Evolutionary conservation across 2,888 invertebrate species (phyloP).

Genomic region (Tenthredo distinguenda): DNA sequence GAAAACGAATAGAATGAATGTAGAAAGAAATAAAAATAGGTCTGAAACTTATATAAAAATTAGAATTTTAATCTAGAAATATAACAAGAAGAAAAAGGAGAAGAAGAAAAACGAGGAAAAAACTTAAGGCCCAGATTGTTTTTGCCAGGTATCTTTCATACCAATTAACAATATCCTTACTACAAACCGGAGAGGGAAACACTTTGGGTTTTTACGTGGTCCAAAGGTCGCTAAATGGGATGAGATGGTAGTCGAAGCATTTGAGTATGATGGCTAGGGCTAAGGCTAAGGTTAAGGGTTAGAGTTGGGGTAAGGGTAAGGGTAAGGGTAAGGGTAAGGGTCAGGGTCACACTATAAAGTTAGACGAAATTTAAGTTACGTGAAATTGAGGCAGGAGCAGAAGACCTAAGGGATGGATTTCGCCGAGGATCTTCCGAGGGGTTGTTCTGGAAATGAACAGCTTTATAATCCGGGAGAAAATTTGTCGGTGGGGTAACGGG

Average conservation of each 20-base stretch:
- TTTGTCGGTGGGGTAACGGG: constrained; percentile 59
- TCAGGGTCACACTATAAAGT: neutral
- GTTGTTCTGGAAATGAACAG: constrained; percentile 58
- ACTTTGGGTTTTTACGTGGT: neutral
- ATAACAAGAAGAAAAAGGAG: neutral
- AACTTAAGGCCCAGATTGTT: neutral
- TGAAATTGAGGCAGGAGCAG: constrained; percentile 3
- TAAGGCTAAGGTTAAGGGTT: constrained; percentile 18
- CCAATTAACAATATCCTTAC: neutral
- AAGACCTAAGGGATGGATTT: constrained; percentile 56
- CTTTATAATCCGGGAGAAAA: constrained; percentile 58
- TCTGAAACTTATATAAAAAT: neutral
- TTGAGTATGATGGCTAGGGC: neutral
- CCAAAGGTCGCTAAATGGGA: neutral
- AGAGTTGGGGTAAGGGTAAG: neutral
- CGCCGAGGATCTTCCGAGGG: constrained; percentile 59
- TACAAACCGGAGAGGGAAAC: neutral
- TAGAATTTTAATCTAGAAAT: neutral
- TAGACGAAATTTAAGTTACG: constrained; percentile 18
- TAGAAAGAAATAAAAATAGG: neutral
- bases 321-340: constrained; percentile 17
- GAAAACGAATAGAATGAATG: neutral
- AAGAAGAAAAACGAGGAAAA: neutral
- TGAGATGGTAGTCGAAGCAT: constrained; percentile 3
- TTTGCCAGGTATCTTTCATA: neutral